Evolutionary conservation across 1,140 invertebrate species (phyloP).

Genomic region (Cyrtorhinus lividipennis): DNA sequence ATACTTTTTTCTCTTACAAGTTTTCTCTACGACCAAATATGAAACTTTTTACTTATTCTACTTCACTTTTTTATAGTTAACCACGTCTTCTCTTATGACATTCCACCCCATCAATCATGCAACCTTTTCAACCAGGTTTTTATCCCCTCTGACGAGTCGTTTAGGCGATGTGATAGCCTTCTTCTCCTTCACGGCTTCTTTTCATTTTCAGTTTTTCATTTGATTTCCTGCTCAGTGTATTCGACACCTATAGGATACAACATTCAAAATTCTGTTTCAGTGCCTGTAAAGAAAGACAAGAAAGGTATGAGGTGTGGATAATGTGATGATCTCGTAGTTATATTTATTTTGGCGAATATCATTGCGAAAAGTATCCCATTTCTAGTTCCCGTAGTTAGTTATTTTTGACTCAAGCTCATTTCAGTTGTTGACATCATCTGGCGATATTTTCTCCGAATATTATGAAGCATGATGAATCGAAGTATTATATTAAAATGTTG

Average conservation of each 20-base stretch:
- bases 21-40: too few relatives aligned
- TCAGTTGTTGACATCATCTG: background rate
- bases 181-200: slow-evolving; percentile 1
- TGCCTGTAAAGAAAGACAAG: slow-evolving; percentile 51
- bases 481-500: background rate
- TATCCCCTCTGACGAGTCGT: too few relatives aligned
- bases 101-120: too few relatives aligned
- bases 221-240: background rate
- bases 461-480: background rate
- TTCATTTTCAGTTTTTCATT: background rate
- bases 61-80: too few relatives aligned
- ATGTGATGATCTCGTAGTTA: background rate
- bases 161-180: too few relatives aligned
- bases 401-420: background rate
- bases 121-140: too few relatives aligned
- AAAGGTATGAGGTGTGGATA: slow-evolving; percentile 37
- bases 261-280: slow-evolving; percentile 41
- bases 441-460: background rate
- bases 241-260: slow-evolving; percentile 2
- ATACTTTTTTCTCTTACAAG: too few relatives aligned
- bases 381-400: background rate
- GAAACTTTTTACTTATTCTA: too few relatives aligned
- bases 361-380: too few relatives aligned
- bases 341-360: background rate
- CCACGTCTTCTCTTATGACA: too few relatives aligned